Conservation (phyloP, 2,113 vertebrate species). For the Setophaga petechia region DNA sequence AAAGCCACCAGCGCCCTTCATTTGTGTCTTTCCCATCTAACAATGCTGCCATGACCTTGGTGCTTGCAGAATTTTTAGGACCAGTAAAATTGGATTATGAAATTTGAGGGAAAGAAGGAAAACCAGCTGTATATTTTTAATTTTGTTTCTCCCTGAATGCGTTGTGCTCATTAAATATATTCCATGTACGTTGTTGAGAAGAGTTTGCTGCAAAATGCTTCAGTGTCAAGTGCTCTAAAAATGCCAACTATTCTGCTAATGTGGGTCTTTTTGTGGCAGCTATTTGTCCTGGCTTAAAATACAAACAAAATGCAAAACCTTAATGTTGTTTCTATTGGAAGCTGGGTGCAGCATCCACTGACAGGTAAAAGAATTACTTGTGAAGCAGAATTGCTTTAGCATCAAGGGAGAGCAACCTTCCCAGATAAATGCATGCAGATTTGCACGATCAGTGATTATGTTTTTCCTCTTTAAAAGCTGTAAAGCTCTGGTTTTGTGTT, state of each 20-base stretch:
- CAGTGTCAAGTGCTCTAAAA: background rate
- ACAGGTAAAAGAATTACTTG: background rate
- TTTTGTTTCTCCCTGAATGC: background rate
- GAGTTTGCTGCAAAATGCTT: background rate
- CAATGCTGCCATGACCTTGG: background rate
- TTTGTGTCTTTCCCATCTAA: background rate
- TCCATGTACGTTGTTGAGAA: rapidly evolving
- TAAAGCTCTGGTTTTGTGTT: background rate
- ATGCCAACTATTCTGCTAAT: rapidly evolving
- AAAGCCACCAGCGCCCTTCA: rapidly evolving
- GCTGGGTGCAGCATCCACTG: background rate
- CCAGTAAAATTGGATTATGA: background rate
- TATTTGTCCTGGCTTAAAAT: background rate
- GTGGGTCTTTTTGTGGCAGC: background rate
- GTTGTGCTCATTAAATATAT: background rate
- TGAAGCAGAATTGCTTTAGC: background rate
- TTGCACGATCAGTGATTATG: background rate
- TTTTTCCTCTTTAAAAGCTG: background rate
- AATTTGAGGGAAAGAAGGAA: background rate
- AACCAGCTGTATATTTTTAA: background rate
- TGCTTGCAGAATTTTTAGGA: background rate
- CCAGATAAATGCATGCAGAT: background rate
- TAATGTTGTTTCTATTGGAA: background rate
- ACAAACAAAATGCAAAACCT: background rate
- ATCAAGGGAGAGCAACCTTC: background rate